These are phyloP conservation scores for Vultur gryphus DNA, from an alignment of 2,797 vertebrate species.

Conservation along the genomic window DNA sequence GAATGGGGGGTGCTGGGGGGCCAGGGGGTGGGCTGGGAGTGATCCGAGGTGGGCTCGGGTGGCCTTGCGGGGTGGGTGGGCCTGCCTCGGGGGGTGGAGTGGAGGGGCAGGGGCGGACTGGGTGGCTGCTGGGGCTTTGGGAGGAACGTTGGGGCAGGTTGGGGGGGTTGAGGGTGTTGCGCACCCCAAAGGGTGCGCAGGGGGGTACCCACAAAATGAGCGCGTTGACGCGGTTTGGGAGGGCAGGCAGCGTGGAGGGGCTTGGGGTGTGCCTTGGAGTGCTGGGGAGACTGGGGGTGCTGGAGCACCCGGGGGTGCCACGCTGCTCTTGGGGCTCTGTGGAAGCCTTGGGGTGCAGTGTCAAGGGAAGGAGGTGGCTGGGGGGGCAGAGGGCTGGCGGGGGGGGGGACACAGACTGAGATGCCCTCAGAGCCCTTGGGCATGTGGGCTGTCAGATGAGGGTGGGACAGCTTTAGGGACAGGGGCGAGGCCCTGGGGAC, in stretches of 20 bases:
- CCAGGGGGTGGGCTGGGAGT: background rate
- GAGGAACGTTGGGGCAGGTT: no score
- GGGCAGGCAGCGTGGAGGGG: background rate
- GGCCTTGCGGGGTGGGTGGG: background rate
- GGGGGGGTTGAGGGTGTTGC: background rate
- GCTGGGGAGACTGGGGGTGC: background rate
- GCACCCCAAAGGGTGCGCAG: background rate
- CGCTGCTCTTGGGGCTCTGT: background rate
- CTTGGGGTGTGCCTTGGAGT: background rate
- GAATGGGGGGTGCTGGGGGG: background rate
- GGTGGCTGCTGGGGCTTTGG: no score
- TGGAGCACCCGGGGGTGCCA: no score
- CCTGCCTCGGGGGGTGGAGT: background rate
- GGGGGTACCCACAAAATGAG: no score
- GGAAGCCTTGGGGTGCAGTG: background rate
- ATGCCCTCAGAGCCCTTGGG: no score
- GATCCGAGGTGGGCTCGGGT: background rate
- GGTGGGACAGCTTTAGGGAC: no score
- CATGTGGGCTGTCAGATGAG: accelerated
- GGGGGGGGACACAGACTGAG: no score
- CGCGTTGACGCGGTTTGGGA: accelerated
- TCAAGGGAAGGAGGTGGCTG: background rate
- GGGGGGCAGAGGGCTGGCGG: background rate
- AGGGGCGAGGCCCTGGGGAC: background rate
- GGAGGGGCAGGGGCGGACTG: background rate